A percentile compares a stretch with the other conserved stretches of the same genome.
Conservation (phyloP, 2,888 invertebrate species). For the Oscheius sp. region DNA sequence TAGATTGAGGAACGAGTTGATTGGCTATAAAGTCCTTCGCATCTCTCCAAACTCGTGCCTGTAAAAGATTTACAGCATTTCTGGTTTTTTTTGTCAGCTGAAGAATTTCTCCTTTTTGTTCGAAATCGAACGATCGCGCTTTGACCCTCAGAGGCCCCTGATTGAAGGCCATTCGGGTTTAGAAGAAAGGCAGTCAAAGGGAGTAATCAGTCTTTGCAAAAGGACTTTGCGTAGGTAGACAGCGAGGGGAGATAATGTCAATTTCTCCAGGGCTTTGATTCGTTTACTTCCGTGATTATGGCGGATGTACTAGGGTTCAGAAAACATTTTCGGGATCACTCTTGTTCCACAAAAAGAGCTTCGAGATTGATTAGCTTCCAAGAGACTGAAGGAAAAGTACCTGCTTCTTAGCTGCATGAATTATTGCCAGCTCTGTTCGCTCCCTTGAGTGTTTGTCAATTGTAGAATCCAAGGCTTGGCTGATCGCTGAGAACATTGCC, state of each 20-base stretch:
- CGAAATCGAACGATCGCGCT: too few species aligned
- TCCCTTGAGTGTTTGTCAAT: slow-evolving; percentile 64
- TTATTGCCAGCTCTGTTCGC: slow-evolving; percentile 63
- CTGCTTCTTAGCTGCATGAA: slow-evolving; percentile 64
- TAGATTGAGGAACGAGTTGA: slow-evolving; percentile 61
- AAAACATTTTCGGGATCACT: background rate
- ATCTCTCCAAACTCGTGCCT: slow-evolving; percentile 65
- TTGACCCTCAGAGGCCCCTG: too few species aligned
- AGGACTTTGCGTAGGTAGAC: too few species aligned
- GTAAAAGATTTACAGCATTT: slow-evolving; percentile 23
- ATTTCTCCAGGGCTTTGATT: too few species aligned
- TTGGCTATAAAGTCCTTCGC: slow-evolving; percentile 64
- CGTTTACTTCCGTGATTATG: background rate
- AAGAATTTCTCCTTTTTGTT: too few species aligned
- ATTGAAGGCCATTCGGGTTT: too few species aligned
- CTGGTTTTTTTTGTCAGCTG: background rate
- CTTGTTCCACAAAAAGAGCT: background rate
- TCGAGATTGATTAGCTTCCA: too few species aligned
- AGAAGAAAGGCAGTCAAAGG: too few species aligned
- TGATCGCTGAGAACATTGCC: slow-evolving; percentile 62
- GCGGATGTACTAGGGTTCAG: too few species aligned
- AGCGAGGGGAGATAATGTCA: too few species aligned
- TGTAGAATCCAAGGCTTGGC: slow-evolving; percentile 65
- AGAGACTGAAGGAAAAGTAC: too few species aligned
- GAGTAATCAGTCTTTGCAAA: too few species aligned